Conservation (phyloP, 2,797 vertebrate species). For the Myotis myotis region DNA sequence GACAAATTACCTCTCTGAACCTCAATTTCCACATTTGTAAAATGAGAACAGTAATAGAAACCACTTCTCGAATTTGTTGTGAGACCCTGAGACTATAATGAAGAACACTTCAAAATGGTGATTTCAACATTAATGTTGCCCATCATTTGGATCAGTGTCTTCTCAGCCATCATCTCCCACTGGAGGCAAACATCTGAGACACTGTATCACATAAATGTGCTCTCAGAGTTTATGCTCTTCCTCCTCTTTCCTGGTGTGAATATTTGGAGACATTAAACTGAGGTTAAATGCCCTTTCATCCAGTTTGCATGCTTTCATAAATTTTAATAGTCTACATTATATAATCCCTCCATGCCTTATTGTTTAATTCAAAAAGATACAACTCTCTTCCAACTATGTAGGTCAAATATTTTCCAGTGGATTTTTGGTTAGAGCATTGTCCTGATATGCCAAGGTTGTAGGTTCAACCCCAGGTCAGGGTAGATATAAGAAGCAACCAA, state of each 20-base stretch:
- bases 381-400: constrained; percentile 32
- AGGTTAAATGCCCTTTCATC: constrained; percentile 27
- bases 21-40: constrained; percentile 18
- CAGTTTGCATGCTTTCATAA: constrained; percentile 29
- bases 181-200: neutral
- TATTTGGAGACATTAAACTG: constrained; percentile 42
- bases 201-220: neutral
- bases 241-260: neutral
- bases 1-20: neutral
- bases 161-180: neutral
- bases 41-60: constrained; percentile 33
- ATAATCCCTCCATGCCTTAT: neutral
- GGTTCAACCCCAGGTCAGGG: neutral
- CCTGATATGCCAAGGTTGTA: too few relatives aligned
- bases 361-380: neutral
- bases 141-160: neutral
- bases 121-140: neutral
- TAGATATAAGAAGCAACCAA: neutral
- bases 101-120: constrained; percentile 23
- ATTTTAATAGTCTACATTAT: constrained; percentile 33
- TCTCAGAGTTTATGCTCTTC: neutral
- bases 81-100: neutral
- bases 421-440: too few relatives aligned
- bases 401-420: constrained; percentile 24
- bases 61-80: constrained; percentile 35